These are phyloP conservation scores for Lepisosteus osseus DNA, from an alignment of 2,113 vertebrate species.

Conservation along the genomic window DNA sequence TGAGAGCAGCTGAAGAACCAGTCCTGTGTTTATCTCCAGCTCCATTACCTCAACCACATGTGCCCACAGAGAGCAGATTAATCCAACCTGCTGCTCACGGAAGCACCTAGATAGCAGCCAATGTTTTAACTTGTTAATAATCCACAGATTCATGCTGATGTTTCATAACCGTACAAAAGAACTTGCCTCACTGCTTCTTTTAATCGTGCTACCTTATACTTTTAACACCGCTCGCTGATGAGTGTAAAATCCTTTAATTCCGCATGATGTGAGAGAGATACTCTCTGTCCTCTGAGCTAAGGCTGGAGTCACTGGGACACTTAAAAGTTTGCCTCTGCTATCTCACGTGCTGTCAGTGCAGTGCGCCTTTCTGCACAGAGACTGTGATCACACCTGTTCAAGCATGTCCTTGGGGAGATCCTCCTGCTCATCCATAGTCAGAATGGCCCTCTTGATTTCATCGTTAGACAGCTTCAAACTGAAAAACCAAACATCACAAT, in stretches of 20 bases:
- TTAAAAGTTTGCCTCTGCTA: too few species aligned
- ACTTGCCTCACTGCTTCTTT: too few species aligned
- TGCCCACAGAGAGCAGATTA: neutral
- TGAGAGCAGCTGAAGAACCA: neutral
- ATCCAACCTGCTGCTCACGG: neutral
- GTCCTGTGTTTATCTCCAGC: neutral
- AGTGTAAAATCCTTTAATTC: too few species aligned
- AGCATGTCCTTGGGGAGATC: slow-evolving; percentile 98
- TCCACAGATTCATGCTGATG: too few species aligned
- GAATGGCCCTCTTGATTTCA: slow-evolving; percentile 95
- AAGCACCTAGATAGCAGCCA: neutral
- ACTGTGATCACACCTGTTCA: slow-evolving; percentile 79
- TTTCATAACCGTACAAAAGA: too few species aligned
- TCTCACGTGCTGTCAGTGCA: too few species aligned
- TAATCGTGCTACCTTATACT: too few species aligned
- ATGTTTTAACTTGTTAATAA: neutral
- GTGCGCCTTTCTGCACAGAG: too few species aligned
- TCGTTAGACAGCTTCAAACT: slow-evolving; percentile 96
- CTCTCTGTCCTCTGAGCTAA: too few species aligned
- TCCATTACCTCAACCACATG: neutral
- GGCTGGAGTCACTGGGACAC: too few species aligned
- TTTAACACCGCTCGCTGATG: too few species aligned
- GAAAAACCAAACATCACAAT: slow-evolving; percentile 34
- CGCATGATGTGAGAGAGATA: too few species aligned
- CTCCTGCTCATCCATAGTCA: slow-evolving; percentile 97